Evolutionary conservation across 2,888 invertebrate genomes (phyloP).

Genomic region (Tachina fera): DNA sequence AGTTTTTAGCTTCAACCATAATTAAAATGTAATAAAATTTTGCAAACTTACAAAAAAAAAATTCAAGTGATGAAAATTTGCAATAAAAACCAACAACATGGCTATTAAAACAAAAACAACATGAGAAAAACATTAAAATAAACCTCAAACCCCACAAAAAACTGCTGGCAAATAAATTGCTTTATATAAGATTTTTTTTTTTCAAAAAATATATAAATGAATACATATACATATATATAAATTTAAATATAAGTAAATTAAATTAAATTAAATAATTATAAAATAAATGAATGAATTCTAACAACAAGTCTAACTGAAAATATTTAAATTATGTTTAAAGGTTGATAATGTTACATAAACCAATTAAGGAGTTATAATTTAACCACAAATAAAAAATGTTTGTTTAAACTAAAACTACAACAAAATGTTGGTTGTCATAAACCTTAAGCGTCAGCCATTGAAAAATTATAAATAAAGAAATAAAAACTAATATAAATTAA

Average conservation of each 20-base stretch:
- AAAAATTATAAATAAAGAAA: not conserved
- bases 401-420: not conserved
- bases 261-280: conserved; percentile 59
- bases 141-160: conserved; percentile 58
- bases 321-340: conserved; percentile 77
- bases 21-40: conserved; percentile 75
- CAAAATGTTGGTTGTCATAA: not conserved
- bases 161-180: conserved; percentile 36
- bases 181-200: not conserved
- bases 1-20: conserved; percentile 68
- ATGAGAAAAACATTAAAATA: conserved; percentile 21
- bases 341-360: conserved; percentile 46
- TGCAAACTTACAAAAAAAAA: conserved; percentile 13
- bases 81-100: conserved; percentile 41
- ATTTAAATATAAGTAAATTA: not conserved
- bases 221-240: too few relatives aligned
- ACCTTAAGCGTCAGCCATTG: not conserved
- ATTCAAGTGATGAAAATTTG: conserved; percentile 29
- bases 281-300: conserved; percentile 62
- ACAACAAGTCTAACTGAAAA: not conserved
- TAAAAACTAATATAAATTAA: conserved; percentile 35
- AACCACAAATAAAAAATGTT: conserved; percentile 41
- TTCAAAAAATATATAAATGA: conserved; percentile 23
- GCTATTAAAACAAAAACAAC: conserved; percentile 22
- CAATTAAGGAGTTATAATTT: conserved; percentile 23